A percentile compares a stretch with the other conserved stretches of the same genome.
Conservation (phyloP, 1,140 invertebrate genomes). For the Microplitis mediator region DNA sequence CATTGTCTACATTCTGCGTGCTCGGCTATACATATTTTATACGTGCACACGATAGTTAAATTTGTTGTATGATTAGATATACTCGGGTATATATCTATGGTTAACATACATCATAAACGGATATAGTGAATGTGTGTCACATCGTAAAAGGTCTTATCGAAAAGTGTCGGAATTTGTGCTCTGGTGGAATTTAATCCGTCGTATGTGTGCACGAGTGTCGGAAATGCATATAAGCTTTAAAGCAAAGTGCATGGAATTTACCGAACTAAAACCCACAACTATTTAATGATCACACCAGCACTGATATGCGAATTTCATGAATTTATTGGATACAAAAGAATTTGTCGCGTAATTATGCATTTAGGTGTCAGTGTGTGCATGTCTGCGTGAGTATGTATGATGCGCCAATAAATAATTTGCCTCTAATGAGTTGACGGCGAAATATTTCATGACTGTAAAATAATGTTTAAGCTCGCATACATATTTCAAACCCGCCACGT, state of each 20-base stretch:
- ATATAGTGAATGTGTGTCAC: background rate
- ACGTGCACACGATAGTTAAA: background rate
- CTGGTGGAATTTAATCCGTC: background rate
- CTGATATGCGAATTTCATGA: background rate
- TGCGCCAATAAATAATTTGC: too few species aligned
- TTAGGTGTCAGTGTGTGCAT: background rate
- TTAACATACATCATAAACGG: background rate
- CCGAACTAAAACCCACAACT: background rate
- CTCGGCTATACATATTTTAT: background rate
- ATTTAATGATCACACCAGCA: background rate
- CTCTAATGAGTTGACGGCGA: background rate
- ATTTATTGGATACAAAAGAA: constrained; percentile 5
- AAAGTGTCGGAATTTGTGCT: background rate
- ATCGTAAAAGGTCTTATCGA: constrained; percentile 12
- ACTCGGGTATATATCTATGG: background rate
- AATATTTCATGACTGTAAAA: background rate
- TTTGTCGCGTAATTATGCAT: background rate
- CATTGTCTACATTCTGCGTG: constrained; percentile 15
- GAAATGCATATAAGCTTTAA: constrained; percentile 1
- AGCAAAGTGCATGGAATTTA: background rate
- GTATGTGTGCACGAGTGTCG: background rate
- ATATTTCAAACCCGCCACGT: background rate
- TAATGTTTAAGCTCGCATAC: background rate
- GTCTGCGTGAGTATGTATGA: too few species aligned
- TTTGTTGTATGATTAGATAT: background rate